phyloP scores from a whole-genome alignment of 2,888 invertebrate genomes.

The Ophonus ardosiacus region DNA sequence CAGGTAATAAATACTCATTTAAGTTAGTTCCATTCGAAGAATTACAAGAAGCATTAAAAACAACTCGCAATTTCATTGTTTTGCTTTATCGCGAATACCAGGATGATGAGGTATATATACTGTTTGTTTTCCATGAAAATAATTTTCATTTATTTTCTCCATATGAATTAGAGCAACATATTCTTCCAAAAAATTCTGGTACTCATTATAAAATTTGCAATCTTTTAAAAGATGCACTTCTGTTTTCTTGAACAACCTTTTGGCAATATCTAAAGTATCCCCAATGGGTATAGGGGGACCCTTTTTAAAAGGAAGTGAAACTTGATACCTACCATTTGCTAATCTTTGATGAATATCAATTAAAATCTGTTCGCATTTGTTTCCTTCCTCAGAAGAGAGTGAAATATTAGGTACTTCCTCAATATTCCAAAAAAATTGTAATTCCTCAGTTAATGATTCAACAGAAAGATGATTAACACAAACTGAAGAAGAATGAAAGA shows the following conservation, averaged over 20 bases:
- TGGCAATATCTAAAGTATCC: background rate
- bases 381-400: background rate
- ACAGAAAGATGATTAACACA: background rate
- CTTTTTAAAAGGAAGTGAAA: background rate
- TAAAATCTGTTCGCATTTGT: background rate
- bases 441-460: no score
- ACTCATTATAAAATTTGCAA: background rate
- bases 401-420: background rate
- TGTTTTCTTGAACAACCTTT: background rate
- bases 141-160: background rate
- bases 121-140: background rate
- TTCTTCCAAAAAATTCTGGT: background rate
- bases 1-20: slow-evolving; percentile 3
- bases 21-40: background rate
- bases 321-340: background rate
- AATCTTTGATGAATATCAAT: background rate
- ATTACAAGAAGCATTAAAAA: background rate
- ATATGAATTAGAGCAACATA: background rate
- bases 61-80: background rate
- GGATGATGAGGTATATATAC: slow-evolving; percentile 5
- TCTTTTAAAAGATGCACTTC: background rate
- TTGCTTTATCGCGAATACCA: background rate
- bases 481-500: background rate
- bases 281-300: background rate
- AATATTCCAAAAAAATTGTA: background rate